phyloP scores from a whole-genome alignment of 1,140 invertebrate genomes.

The Pachypeltis micranthus region DNA sequence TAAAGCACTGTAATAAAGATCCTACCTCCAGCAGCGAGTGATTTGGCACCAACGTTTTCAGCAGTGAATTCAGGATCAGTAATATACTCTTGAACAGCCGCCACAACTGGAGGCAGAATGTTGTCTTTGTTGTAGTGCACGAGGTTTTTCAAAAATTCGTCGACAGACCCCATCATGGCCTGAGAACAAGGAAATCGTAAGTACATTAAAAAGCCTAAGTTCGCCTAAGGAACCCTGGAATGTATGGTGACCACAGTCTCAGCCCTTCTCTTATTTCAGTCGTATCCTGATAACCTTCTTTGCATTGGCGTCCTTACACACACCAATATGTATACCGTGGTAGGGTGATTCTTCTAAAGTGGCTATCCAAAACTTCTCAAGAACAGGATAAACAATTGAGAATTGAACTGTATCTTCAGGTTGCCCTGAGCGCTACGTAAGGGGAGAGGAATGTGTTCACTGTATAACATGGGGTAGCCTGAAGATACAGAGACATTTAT shows the following conservation, averaged over 20 bases:
- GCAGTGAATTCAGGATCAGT: conserved; percentile 63
- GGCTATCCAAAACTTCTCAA: too few species aligned
- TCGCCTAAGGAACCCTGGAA: not conserved
- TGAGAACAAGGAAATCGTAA: conserved; percentile 13
- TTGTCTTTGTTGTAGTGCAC: conserved; percentile 90
- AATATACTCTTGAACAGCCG: conserved; percentile 47
- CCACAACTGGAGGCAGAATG: conserved; percentile 77
- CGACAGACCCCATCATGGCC: conserved; percentile 67
- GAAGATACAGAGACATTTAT: too few species aligned
- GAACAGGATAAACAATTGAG: too few species aligned
- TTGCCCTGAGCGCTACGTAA: too few species aligned
- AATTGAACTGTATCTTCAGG: too few species aligned
- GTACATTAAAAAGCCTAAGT: not conserved
- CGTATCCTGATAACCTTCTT: too few species aligned
- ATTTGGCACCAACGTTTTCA: conserved; percentile 73
- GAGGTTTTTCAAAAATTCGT: conserved; percentile 73
- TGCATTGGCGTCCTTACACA: too few species aligned
- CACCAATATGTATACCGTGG: too few species aligned
- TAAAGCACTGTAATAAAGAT: not conserved
- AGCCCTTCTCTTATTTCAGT: too few species aligned
- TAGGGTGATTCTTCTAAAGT: too few species aligned
- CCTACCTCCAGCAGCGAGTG: conserved; percentile 70
- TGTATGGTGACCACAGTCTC: not conserved
- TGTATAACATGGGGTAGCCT: too few species aligned
- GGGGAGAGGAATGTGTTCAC: too few species aligned